A percentile compares a stretch with the other conserved stretches of the same genome.
Conservation (phyloP, 2,113 vertebrate species). For the Mus spicilegus region DNA sequence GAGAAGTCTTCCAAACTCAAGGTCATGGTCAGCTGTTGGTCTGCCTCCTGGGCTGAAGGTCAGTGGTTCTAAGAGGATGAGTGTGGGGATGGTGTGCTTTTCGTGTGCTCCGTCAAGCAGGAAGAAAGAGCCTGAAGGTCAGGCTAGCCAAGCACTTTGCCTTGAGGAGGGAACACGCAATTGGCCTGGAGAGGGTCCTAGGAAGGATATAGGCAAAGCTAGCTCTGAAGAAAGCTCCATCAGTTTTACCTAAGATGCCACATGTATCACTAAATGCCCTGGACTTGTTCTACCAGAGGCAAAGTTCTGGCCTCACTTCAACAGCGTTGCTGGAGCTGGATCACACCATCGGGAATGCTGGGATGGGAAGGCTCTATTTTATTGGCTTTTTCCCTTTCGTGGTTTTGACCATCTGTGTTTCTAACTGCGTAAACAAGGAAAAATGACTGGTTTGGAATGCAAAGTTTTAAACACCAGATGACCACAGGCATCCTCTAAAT, state of each 20-base stretch:
- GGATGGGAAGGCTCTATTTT: conserved; percentile 60
- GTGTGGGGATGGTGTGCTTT: not conserved
- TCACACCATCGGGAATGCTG: conserved; percentile 71
- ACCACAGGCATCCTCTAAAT: conserved; percentile 86
- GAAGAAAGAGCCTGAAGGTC: conserved; percentile 74
- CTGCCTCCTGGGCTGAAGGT: not conserved
- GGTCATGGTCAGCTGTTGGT: not conserved
- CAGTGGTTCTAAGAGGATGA: not conserved
- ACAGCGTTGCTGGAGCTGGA: conserved; percentile 55
- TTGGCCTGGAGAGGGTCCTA: conserved; percentile 72
- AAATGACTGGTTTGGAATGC: conserved; percentile 86
- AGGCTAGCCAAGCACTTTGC: conserved; percentile 80
- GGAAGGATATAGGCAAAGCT: conserved; percentile 32
- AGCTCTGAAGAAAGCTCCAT: not conserved
- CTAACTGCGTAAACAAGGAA: conserved; percentile 86
- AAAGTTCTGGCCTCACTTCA: conserved; percentile 53
- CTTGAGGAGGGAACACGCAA: conserved; percentile 70
- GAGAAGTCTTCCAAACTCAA: not conserved
- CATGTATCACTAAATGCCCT: not conserved
- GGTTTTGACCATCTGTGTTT: conserved; percentile 88
- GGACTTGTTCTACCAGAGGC: conserved; percentile 59
- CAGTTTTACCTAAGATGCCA: not conserved
- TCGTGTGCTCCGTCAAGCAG: conserved; percentile 41
- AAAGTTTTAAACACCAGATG: conserved; percentile 80
- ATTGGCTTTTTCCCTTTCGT: conserved; percentile 62